Conservation (phyloP, 2,113 vertebrate species). For the Silurus meridionalis region DNA sequence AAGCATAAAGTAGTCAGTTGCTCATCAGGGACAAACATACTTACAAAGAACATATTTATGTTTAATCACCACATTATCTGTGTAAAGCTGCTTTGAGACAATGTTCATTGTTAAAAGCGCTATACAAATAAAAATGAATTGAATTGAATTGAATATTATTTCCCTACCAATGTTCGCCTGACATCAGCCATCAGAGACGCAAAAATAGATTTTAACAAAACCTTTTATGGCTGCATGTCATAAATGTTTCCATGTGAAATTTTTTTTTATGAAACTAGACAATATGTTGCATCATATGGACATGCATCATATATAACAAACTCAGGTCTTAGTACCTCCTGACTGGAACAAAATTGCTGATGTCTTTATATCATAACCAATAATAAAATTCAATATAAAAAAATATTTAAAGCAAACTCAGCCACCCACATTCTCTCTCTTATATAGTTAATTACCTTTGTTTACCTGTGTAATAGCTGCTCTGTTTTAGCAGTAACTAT, state of each 20-base stretch:
- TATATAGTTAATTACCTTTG: conserved; percentile 6
- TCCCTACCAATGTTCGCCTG: neutral
- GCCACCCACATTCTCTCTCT: neutral
- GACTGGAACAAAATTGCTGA: neutral
- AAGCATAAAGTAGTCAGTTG: neutral
- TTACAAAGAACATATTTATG: too few species aligned
- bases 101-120: too few species aligned
- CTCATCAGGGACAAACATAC: too few species aligned
- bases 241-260: neutral
- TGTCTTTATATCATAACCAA: neutral
- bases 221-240: neutral
- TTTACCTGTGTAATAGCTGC: neutral
- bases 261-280: neutral
- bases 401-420: neutral
- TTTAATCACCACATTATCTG: too few species aligned
- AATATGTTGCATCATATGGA: neutral
- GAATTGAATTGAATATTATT: too few species aligned
- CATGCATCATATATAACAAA: neutral
- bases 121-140: too few species aligned
- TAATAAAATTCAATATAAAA: neutral
- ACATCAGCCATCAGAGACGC: neutral
- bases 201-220: neutral
- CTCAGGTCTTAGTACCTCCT: too few species aligned
- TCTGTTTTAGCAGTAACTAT: neutral
- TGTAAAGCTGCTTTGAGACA: too few species aligned